A percentile compares a stretch with the other conserved stretches of the same genome.
phyloP scores from a whole-genome alignment of 2,888 invertebrate genomes.

The Heliconius hortense region DNA sequence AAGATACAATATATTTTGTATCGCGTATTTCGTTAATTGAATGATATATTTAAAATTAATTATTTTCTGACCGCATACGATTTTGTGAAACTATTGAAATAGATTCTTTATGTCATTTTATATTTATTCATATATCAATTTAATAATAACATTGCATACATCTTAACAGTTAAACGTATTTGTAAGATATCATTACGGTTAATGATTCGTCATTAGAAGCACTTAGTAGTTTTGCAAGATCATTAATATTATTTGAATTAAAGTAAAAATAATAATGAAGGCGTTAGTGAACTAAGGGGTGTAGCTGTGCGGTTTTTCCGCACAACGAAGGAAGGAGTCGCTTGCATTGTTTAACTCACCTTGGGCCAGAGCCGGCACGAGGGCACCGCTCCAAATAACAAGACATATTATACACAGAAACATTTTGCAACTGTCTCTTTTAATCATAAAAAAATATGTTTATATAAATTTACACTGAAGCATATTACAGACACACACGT shows the following conservation, averaged over 20 bases:
- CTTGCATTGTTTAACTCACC: conserved; percentile 73
- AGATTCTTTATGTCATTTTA: background rate
- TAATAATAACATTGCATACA: background rate
- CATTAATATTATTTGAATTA: background rate
- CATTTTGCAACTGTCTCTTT: conserved; percentile 67
- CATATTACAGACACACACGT: conserved; percentile 55
- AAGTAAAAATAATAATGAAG: background rate
- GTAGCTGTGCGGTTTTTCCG: conserved; percentile 44
- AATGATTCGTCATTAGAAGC: conserved; percentile 2
- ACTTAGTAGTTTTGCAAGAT: background rate
- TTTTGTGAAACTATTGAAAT: background rate
- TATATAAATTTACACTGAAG: conserved; percentile 58
- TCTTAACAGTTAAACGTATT: background rate
- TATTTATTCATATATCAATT: background rate
- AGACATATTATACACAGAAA: conserved; percentile 63
- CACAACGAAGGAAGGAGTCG: conserved; percentile 48
- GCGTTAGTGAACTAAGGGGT: background rate
- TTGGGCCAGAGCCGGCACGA: conserved; percentile 70
- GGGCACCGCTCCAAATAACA: conserved; percentile 73
- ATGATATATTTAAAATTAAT: background rate
- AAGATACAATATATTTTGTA: background rate
- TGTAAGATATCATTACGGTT: background rate
- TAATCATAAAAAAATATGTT: conserved; percentile 46
- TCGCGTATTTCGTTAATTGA: background rate
- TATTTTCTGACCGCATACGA: background rate